Evolutionary conservation across 92 coral and sea anemone species (phyloP).

Genomic region (Metridium senile): DNA sequence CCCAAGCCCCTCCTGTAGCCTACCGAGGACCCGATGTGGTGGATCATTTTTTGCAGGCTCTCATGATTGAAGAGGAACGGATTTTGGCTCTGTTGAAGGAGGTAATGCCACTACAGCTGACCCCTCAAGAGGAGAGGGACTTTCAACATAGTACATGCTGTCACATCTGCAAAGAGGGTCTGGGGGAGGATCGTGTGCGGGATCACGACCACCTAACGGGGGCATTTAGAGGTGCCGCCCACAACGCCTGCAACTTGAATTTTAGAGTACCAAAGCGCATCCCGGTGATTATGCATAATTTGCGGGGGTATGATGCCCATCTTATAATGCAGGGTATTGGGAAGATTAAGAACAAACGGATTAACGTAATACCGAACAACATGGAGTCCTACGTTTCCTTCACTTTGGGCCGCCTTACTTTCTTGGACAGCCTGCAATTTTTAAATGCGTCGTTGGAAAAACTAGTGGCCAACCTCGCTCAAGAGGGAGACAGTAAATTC

Average conservation of each 20-base stretch:
- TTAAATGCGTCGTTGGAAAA: background rate
- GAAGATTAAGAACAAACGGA: background rate
- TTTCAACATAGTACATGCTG: background rate
- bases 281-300: background rate
- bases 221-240: background rate
- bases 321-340: background rate
- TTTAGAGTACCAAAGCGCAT: background rate
- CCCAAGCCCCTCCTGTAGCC: background rate
- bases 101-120: background rate
- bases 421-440: background rate
- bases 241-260: background rate
- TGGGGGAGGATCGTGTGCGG: background rate
- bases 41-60: background rate
- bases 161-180: background rate
- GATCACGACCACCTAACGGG: background rate
- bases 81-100: too few species aligned
- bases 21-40: background rate
- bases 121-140: background rate
- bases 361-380: background rate
- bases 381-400: background rate
- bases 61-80: background rate
- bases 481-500: too few species aligned
- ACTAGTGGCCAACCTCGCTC: background rate
- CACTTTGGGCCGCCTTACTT: background rate
- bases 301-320: background rate